phyloP scores from a whole-genome alignment of 2,113 vertebrate genomes.

The Dipodomys stephensi region DNA sequence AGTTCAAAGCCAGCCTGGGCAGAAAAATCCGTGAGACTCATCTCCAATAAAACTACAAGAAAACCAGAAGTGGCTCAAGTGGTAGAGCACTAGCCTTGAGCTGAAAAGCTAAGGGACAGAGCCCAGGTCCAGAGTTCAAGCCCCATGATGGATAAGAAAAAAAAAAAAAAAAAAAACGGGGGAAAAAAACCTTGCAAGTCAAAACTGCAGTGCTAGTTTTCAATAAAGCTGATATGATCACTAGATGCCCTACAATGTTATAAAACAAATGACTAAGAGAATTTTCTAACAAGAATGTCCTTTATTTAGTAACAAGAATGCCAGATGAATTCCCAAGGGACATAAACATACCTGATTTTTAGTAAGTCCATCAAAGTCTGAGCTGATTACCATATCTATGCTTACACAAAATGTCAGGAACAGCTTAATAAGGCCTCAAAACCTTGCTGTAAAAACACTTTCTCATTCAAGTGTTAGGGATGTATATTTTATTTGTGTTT shows the following conservation, averaged over 20 bases:
- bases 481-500: conserved; percentile 31
- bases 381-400: not conserved
- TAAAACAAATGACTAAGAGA: conserved; percentile 39
- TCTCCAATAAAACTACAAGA: too few species aligned
- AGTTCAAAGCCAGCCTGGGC: too few species aligned
- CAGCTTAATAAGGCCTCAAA: conserved; percentile 45
- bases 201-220: conserved; percentile 23
- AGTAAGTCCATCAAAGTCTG: conserved; percentile 3
- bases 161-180: too few species aligned
- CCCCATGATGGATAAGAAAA: too few species aligned
- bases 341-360: conserved; percentile 8
- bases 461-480: conserved; percentile 33
- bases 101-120: too few species aligned
- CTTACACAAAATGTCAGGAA: conserved; percentile 38
- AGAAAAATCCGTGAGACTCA: too few species aligned
- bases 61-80: too few species aligned
- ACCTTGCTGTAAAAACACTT: conserved; percentile 43
- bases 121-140: too few species aligned
- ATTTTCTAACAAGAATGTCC: conserved; percentile 43
- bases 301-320: conserved; percentile 43
- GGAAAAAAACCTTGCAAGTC: conserved; percentile 27
- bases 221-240: conserved; percentile 38
- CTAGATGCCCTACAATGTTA: not conserved
- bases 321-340: conserved; percentile 47
- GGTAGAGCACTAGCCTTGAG: too few species aligned